Percentiles rank a stretch among this genome's conserved stretches.
phyloP scores from a whole-genome alignment of 1,140 invertebrate species.

The Polypedilum vanderplanki region DNA sequence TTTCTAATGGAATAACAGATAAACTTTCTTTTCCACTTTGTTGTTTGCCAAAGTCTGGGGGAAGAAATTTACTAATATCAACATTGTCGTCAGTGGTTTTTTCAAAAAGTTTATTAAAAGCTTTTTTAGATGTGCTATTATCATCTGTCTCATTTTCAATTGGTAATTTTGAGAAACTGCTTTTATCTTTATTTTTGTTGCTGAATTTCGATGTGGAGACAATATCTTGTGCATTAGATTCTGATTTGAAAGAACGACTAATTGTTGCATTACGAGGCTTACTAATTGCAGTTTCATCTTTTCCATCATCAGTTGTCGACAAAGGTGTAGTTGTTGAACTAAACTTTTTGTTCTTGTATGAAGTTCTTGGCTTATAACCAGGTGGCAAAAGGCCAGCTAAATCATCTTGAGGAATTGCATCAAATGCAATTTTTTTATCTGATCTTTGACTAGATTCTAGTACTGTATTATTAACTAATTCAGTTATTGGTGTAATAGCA shows the following conservation, averaged over 20 bases:
- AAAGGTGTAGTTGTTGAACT: conserved; percentile 45
- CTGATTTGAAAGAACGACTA: conserved; percentile 41
- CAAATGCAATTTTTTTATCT: conserved; percentile 60
- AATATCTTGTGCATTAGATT: conserved; percentile 36
- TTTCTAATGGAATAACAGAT: conserved; percentile 45
- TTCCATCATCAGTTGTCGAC: conserved; percentile 22
- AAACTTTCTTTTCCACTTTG: conserved; percentile 32
- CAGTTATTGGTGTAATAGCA: not conserved
- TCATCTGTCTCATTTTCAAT: conserved; percentile 38
- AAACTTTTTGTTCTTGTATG: conserved; percentile 48
- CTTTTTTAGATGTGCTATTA: conserved; percentile 49
- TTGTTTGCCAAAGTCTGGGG: conserved; percentile 50
- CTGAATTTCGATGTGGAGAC: conserved; percentile 48
- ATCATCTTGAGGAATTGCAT: conserved; percentile 56
- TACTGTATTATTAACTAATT: conserved; percentile 37
- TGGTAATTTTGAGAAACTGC: conserved; percentile 36
- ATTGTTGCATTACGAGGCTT: conserved; percentile 41
- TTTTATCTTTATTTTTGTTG: conserved; percentile 42
- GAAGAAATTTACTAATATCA: conserved; percentile 56
- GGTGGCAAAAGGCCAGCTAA: conserved; percentile 52
- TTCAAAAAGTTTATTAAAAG: conserved; percentile 31
- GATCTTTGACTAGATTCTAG: conserved; percentile 48
- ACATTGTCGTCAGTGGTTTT: conserved; percentile 33
- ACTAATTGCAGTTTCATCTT: conserved; percentile 33
- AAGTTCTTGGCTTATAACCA: conserved; percentile 51